Base-by-base conservation (phyloP, 2,113 vertebrate species). In the Raja brachyura region DNA sequence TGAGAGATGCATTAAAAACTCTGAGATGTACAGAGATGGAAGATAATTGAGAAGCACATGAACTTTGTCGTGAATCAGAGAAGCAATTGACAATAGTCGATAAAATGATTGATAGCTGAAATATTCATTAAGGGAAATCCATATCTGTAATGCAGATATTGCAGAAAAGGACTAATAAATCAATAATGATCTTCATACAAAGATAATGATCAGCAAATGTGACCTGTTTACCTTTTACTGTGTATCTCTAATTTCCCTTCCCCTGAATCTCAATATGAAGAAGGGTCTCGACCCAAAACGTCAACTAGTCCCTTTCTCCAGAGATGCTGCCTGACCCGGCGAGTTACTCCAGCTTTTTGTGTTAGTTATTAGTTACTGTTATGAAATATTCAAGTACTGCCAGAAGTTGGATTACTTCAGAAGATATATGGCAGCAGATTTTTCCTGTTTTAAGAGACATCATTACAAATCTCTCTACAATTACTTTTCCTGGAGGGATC, bases 141-240 rank as follows among this genome's bases (percentile, higher is more conserved):
- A n/a, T 31, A 88, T 63, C 28, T 83, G 79, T 83, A 54, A 56
- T 54, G 48, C 20, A 83, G 8, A 85, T 28, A 13, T 28, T 13
- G 4, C 9, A 61, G 81, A 86, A 14, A 61, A 25, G 10, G 59
- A 86, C 9, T n/a, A 86, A 86, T 86, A 14, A 86, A 59, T 13
- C 28, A n/a, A 75, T 28, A 59, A 61, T 86, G 22, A 86, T 61
- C 28, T 13, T 86, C 22, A 85, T 25, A 28, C 81, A 86, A 56
- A 61, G 81, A 85, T 61, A 63, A 86, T 63, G 25, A 86, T 86
- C 83, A 88, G 56, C 59, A 85, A n/a, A 85, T 61, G 25, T 85
- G 39, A 3, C 39, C 39, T 48, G 3, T 48, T 48, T 48, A 48
- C 39, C 39, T 48, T 48, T 48, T 48, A 48, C 39, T 48, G 39